phyloP scores from a whole-genome alignment of 2,113 vertebrate genomes.

The Alectura lathami region DNA sequence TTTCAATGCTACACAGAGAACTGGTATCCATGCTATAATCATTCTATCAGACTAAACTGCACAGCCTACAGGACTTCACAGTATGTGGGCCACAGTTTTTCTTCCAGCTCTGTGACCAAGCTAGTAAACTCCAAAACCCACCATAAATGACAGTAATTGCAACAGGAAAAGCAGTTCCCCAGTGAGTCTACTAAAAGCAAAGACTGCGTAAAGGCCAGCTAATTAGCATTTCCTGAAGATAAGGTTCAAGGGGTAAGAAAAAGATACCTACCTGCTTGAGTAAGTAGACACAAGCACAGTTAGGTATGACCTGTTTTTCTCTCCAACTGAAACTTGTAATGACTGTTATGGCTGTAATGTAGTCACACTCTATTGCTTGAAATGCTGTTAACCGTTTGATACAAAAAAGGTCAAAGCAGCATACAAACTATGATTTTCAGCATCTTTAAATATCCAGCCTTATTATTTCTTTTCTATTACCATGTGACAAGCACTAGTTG shows the following conservation, averaged over 20 bases:
- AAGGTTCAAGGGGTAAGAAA: neutral
- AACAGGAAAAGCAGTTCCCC: neutral
- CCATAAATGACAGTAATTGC: neutral
- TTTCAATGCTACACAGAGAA: neutral
- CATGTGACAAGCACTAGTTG: neutral
- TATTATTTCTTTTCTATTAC: neutral
- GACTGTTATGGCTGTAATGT: neutral
- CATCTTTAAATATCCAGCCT: neutral
- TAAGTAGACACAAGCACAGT: neutral
- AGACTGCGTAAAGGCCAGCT: neutral
- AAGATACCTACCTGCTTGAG: neutral
- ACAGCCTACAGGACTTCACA: neutral
- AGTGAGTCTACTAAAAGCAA: neutral
- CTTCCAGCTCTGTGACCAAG: rapidly evolving
- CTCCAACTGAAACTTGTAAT: neutral
- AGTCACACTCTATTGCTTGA: neutral
- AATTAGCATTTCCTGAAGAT: slow-evolving; percentile 5
- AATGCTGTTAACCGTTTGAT: neutral
- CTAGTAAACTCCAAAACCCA: neutral
- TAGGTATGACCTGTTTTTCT: neutral
- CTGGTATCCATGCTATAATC: neutral
- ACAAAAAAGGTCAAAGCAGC: neutral
- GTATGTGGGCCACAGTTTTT: neutral
- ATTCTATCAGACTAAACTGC: neutral
- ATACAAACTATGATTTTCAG: neutral